Evolutionary conservation across 2,113 vertebrate genomes (phyloP).

Genomic region (Nestor notabilis): DNA sequence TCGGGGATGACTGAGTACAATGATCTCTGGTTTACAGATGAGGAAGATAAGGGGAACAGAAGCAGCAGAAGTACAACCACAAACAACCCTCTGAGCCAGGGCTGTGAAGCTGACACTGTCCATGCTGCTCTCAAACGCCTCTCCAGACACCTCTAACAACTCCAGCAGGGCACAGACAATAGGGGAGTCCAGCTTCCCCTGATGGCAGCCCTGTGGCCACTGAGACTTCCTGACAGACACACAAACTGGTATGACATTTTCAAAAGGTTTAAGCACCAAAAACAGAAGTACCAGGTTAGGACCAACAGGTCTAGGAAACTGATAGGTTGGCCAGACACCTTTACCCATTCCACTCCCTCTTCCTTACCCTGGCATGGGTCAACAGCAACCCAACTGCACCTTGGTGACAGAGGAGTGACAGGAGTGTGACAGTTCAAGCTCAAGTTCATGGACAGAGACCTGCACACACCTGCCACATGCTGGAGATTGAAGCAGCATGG

Average conservation of each 20-base stretch:
- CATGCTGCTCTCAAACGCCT: fast-evolving
- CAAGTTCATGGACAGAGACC: background rate
- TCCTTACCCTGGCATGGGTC: background rate
- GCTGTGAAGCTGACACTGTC: background rate
- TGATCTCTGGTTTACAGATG: background rate
- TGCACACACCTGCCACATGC: background rate
- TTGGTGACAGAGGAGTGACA: background rate
- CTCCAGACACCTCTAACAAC: background rate
- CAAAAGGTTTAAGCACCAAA: background rate
- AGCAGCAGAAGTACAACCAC: background rate
- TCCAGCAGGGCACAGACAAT: background rate
- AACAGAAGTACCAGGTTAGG: background rate
- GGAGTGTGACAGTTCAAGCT: background rate
- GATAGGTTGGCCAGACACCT: background rate
- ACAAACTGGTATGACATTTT: background rate
- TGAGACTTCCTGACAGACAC: background rate
- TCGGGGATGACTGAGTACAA: background rate
- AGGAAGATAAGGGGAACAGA: background rate
- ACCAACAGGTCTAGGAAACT: background rate
- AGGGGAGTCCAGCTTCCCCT: background rate
- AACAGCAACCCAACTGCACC: background rate
- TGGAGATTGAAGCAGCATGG: background rate
- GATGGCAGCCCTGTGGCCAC: background rate
- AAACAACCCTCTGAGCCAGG: background rate
- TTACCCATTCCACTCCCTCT: background rate